Evolutionary conservation across 2,888 invertebrate genomes (phyloP).

Genomic region (Psylliodes chrysocephalus): DNA sequence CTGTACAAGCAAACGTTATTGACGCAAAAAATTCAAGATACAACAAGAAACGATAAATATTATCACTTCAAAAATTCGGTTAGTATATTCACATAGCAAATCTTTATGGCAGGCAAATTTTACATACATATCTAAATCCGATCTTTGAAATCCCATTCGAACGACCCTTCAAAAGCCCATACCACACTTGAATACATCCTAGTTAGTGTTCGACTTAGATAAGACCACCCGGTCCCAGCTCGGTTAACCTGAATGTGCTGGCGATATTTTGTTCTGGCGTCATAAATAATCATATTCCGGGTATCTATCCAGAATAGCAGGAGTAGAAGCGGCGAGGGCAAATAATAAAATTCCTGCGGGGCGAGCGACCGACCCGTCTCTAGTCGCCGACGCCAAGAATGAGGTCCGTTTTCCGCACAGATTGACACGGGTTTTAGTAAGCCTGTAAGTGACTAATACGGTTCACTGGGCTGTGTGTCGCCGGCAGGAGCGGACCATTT

Average conservation of each 20-base stretch:
- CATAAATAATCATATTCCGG: constrained; percentile 33
- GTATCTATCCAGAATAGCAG: no score
- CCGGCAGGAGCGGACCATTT: neutral
- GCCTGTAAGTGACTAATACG: constrained; percentile 33
- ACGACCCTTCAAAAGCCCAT: constrained; percentile 16
- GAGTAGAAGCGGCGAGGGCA: neutral
- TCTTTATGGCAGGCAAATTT: neutral
- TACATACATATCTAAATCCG: constrained; percentile 9
- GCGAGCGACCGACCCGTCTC: neutral
- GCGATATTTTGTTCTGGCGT: constrained; percentile 27
- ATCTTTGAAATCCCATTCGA: constrained; percentile 15
- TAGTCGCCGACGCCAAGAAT: constrained; percentile 24
- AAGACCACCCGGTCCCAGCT: constrained; percentile 17
- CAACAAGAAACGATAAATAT: no score
- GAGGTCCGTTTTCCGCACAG: constrained; percentile 44
- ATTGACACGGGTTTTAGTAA: constrained; percentile 42
- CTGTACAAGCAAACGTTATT: no score
- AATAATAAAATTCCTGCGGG: constrained; percentile 26
- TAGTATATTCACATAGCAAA: neutral
- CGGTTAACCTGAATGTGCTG: constrained; percentile 32
- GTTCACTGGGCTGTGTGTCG: constrained; percentile 30
- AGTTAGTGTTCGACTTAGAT: constrained; percentile 30
- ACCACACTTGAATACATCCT: constrained; percentile 26
- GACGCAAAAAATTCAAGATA: no score
- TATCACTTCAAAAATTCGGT: neutral